Evolutionary conservation across 1,140 invertebrate species (phyloP), one percentile per base, ranked within the genome.

Genomic region (Mercenaria mercenaria): DNA sequence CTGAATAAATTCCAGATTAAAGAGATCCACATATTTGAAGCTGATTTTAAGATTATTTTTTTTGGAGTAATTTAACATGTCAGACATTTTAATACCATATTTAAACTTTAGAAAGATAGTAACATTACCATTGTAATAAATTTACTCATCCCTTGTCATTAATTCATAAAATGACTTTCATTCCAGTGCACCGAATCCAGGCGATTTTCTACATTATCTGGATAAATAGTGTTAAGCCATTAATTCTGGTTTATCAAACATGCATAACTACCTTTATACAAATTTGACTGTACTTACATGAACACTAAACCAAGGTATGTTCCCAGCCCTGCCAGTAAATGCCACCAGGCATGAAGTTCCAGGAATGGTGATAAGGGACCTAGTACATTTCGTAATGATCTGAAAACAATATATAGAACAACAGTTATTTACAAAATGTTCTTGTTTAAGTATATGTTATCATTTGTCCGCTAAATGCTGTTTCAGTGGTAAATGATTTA

Each of bases 281-380:
- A 69, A 11, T 18, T 56, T 0, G 39, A 39, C 72, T 37, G 15
- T 41, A 81, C 89, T 91, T 79, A 94, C 93, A 85, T 88, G 76
- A 92, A 94, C 23, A 94, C 59, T 23, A 94, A 72, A 15, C 86
- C 84, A 3, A 92, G 77, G 50, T 94, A 95, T 26, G 94, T 94
- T 34, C 94, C 95, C 39, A 92, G 89, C 0, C 95, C 95, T 23
- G 94, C 93, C 52, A 94, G 91, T 10, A 95, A 88, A 80, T 95
- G 95, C 95, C 95, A 95, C 93, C 94, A 94, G 26, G 94, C 94
- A 72, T 95, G 95, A 20, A 94, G 86, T 79, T 95, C 91, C 77
- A 92, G 91, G 18, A 95, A 41, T 29, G 93, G 94, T 23, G 72
- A 77, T 20, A 92, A 77, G 18, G 84, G 69, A 20, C 91, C 82